Evolutionary conservation across 2,888 invertebrate genomes (phyloP).

Genomic region (Pteria penguin): DNA sequence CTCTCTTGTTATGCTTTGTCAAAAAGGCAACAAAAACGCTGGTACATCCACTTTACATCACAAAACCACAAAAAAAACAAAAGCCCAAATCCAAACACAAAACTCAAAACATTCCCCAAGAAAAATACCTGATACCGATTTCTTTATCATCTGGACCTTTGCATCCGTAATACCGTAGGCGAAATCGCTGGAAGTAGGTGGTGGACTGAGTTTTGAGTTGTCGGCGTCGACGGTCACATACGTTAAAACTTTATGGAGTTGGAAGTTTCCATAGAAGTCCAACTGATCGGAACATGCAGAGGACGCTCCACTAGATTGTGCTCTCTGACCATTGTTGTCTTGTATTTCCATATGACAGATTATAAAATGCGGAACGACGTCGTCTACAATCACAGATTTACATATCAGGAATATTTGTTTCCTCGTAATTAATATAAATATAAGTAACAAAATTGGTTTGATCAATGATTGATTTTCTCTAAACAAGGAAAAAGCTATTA

Average conservation of each 20-base stretch:
- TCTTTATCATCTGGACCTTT: background rate
- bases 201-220: background rate
- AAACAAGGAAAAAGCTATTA: no score
- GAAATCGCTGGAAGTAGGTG: background rate
- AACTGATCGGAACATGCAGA: conserved; percentile 14
- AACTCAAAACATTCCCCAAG: no score
- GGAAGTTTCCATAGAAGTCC: conserved; percentile 34
- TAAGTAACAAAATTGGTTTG: no score
- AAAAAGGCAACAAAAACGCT: no score
- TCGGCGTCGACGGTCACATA: background rate
- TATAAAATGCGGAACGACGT: background rate
- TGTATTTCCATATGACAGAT: conserved; percentile 24
- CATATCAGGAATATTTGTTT: no score
- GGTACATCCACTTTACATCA: no score
- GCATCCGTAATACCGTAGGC: conserved; percentile 24
- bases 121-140: conserved; percentile 1
- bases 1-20: no score
- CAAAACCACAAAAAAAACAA: no score
- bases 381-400: no score
- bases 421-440: no score
- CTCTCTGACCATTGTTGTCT: conserved; percentile 13
- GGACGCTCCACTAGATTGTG: background rate
- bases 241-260: conserved; percentile 11
- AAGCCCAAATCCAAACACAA: no score
- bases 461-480: no score